Evolutionary conservation across 2,797 vertebrate species (phyloP), one percentile per base, ranked within the genome.

Genomic region (Leptodactylus fallax): DNA sequence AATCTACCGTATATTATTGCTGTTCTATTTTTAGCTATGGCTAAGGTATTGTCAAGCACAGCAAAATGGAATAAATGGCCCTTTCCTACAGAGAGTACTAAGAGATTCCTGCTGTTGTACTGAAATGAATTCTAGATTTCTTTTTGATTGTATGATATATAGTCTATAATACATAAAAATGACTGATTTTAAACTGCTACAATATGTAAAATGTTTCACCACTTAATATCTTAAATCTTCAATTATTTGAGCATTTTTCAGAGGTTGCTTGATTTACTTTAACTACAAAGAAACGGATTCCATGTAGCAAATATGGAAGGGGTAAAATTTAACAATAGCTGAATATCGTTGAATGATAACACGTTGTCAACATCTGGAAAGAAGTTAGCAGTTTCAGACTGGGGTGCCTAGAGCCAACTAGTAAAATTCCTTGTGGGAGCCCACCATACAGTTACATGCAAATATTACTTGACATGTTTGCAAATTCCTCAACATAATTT

Each of bases 41-140:
- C 65, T 25, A 84, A 84, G 36, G 67, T 76, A 84, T 74, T 74
- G 82, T 84, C 71, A 84, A 84, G 71, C 19, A 76, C 36, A 84
- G 82, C 19, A 76, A 84, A 84, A 74, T 47, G 27, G n/a, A 74
- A 84, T 84, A 76, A 84, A 83, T 83, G 49, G 23, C 14, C 63
- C n/a, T 83, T 82, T 49, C 47, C 81, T 67, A n/a, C 23, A 17
- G 8, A 23, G 81, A 83, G 65, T 27, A 56, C 61, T 83, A 83
- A 83, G 10, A 83, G 25, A 47, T n/a, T 63, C 17, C 36, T 80
- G 36, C 79, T 47, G 79, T 21, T 61, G 27, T 80, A 63, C 36
- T 63, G 27, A 80, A n/a, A 27, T 61, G 58, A 80, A 80, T 80
- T 61, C 17, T 60, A 63, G 21, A 45, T 61, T 61, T 61, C 27